Base-by-base conservation (phyloP, 2,888 invertebrate species). In the Lochmaea crataegi region DNA sequence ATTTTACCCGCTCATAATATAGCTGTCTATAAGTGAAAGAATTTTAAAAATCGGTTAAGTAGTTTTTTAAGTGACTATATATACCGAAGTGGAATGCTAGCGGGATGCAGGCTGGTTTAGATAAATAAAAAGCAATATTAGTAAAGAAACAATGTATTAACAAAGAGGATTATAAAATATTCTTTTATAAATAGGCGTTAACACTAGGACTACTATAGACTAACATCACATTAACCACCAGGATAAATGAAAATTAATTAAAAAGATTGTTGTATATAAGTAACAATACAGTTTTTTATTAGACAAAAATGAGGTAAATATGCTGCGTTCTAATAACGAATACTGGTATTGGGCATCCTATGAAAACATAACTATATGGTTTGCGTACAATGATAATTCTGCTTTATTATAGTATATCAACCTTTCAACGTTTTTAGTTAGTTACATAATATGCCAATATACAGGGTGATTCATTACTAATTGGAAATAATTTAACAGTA, bases 201-300 rank as follows among this genome's bases (percentile, higher is more conserved):
- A 73, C 66, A 67, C 66, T 69, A 70, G 38, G 61, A 14, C 68
- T 71, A 74, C 72, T 74, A 74, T 60, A 57, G 10, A 48, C 65
- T 68, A 71, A 64, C 72, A 74, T 74, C 74, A 74, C 74, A 74
- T 68, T 26, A 74, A 74, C 74, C 74, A 74, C 74, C 71, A 60
- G 68, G 58, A 63, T 58, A 68, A 65, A 74, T 45, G 61, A 69
- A 66, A 66, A 22, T 16, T 14, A 51, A 65, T 38, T 38, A 57
- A 16, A 69, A 63, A 73, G 2, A 10, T 14, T 4, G 6, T 56
- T 42, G 41, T 42, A 57, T 56, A 58, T 69, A 38, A 66, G 65
- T 63, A 18, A 51, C 58, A 73, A 73, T 73, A 68, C 68, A 53
- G 65, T 69, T 68, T 32, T 53, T 45, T 61, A 45, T 53, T 9